phyloP scores from a whole-genome alignment of 2,797 vertebrate genomes.

The Lithobates pipiens region DNA sequence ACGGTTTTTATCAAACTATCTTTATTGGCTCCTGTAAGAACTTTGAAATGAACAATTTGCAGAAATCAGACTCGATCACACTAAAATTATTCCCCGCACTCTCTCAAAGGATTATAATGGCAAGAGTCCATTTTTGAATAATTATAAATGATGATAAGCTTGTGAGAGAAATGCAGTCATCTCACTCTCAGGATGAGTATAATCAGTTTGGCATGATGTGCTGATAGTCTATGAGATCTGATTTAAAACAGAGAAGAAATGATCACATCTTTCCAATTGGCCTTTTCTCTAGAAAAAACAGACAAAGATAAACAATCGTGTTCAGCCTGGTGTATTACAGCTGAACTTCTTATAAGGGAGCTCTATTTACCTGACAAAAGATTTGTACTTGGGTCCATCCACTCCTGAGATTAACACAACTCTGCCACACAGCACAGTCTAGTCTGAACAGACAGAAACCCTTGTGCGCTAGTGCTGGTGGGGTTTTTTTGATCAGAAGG shows the following conservation, averaged over 20 bases:
- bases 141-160: slow-evolving; percentile 80
- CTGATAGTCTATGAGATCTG: slow-evolving; percentile 70
- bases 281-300: slow-evolving; percentile 71
- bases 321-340: slow-evolving; percentile 33
- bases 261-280: slow-evolving; percentile 70
- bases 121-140: slow-evolving; percentile 74
- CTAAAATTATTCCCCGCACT: slow-evolving; percentile 61
- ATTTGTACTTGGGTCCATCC: too few species aligned
- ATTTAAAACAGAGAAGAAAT: slow-evolving; percentile 74
- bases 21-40: background rate
- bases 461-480: too few species aligned
- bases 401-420: too few species aligned
- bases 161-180: slow-evolving; percentile 78
- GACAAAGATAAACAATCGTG: slow-evolving; percentile 71
- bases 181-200: slow-evolving; percentile 72
- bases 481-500: too few species aligned
- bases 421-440: too few species aligned
- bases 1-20: background rate
- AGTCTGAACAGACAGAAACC: too few species aligned
- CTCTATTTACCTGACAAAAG: too few species aligned
- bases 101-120: slow-evolving; percentile 77
- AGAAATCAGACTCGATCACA: background rate
- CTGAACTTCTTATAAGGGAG: too few species aligned
- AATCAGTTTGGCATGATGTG: slow-evolving; percentile 80
- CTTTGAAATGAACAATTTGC: background rate